Conservation (phyloP, 2,797 vertebrate genomes). For the Ceryle rudis region DNA sequence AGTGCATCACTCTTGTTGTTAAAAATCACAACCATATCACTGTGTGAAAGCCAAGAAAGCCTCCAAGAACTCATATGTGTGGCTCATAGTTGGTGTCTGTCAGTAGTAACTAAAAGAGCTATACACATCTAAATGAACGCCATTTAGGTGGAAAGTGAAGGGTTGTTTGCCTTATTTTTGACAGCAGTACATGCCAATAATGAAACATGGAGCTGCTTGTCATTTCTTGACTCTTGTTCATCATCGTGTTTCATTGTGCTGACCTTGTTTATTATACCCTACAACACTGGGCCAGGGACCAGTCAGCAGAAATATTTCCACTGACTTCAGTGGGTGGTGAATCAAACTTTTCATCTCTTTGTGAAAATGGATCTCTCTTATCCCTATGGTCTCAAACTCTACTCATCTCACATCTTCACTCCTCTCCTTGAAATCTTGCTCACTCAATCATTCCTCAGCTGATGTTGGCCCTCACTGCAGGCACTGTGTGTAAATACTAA, state of each 20-base stretch:
- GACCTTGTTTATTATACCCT: not conserved
- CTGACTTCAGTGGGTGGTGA: not conserved
- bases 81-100: not conserved
- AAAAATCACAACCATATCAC: not conserved
- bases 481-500: not conserved
- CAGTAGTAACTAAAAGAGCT: not conserved
- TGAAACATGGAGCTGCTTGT: not conserved
- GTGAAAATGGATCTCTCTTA: not conserved
- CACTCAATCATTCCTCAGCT: not conserved
- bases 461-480: not conserved
- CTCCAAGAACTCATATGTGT: not conserved
- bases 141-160: not conserved
- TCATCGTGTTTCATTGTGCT: not conserved
- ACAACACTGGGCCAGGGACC: not conserved
- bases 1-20: not conserved
- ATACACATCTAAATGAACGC: not conserved
- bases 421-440: not conserved
- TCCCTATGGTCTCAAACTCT: not conserved
- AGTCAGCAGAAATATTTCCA: not conserved
- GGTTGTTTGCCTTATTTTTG: not conserved
- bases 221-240: not conserved
- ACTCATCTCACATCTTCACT: not conserved
- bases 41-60: not conserved
- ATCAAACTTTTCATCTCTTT: not conserved
- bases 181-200: not conserved